phyloP scores from a whole-genome alignment of 2,797 vertebrate species.

The Sebastes taczanowskii region DNA sequence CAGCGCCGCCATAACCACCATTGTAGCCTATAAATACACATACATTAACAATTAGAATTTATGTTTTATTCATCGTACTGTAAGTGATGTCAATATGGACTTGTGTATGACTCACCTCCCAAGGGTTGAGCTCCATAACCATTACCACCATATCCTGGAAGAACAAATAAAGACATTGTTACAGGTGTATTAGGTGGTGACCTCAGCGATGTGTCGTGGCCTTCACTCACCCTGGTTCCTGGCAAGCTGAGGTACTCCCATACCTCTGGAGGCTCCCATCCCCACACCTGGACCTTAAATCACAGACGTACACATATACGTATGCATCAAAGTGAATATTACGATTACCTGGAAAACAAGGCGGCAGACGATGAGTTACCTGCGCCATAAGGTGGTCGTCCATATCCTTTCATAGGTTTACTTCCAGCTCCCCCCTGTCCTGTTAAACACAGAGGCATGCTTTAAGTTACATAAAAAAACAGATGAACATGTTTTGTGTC shows the following conservation, averaged over 20 bases:
- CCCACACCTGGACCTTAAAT: slow-evolving; percentile 40
- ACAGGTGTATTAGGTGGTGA: not conserved
- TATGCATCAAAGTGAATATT: not conserved
- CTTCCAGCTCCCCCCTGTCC: slow-evolving; percentile 48
- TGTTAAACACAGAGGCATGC: slow-evolving; percentile 4
- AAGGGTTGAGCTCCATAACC: slow-evolving; percentile 54
- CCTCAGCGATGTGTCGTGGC: not conserved
- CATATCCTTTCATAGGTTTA: slow-evolving; percentile 69
- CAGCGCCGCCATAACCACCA: slow-evolving; percentile 57
- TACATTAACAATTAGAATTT: not conserved
- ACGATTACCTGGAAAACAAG: not conserved
- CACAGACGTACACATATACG: not conserved
- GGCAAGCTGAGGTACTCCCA: slow-evolving; percentile 59
- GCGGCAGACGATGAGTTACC: slow-evolving; percentile 36
- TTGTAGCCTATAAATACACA: slow-evolving; percentile 49
- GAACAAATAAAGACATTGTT: slow-evolving; percentile 12
- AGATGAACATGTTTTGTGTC: not conserved
- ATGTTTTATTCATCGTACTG: not conserved
- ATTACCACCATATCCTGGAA: slow-evolving; percentile 55
- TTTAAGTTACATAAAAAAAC: not conserved
- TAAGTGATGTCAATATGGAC: not conserved
- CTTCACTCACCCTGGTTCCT: slow-evolving; percentile 51
- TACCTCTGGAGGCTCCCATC: slow-evolving; percentile 41
- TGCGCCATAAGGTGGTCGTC: slow-evolving; percentile 51
- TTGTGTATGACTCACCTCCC: slow-evolving; percentile 53